These are phyloP conservation scores for Pharmacophagus antenor DNA, from an alignment of 2,888 invertebrate genomes.

Conservation along the genomic window DNA sequence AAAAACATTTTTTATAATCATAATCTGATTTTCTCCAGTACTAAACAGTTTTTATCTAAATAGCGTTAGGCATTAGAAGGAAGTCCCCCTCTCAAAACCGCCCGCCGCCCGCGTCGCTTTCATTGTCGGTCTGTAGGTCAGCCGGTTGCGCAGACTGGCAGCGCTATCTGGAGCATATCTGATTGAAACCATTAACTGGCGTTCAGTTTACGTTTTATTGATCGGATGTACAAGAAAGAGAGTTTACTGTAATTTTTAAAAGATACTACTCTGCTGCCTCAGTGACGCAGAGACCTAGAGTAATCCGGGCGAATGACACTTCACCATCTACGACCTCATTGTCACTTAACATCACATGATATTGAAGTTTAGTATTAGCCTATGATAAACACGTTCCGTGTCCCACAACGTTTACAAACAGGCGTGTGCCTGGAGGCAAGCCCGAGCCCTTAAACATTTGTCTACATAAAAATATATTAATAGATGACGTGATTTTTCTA, in stretches of 20 bases:
- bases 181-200: constrained; percentile 8
- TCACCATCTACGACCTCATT: too few species aligned
- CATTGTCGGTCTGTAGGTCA: constrained; percentile 26
- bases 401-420: too few species aligned
- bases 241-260: neutral
- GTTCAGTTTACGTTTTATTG: constrained; percentile 9
- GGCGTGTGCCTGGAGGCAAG: too few species aligned
- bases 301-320: too few species aligned
- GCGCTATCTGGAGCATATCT: constrained; percentile 22
- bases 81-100: constrained; percentile 11
- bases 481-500: too few species aligned
- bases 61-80: neutral
- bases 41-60: too few species aligned
- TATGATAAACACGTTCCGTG: too few species aligned
- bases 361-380: too few species aligned
- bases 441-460: too few species aligned
- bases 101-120: neutral
- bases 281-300: too few species aligned
- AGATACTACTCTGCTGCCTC: neutral
- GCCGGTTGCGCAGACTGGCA: constrained; percentile 8
- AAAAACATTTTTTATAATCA: neutral
- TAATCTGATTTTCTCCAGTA: neutral
- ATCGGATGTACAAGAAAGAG: neutral
- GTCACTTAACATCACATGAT: too few species aligned
- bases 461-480: too few species aligned